A percentile compares a stretch with the other conserved stretches of the same genome.
Conservation (phyloP, 2,113 vertebrate species). For the Pituophis catenifer region DNA sequence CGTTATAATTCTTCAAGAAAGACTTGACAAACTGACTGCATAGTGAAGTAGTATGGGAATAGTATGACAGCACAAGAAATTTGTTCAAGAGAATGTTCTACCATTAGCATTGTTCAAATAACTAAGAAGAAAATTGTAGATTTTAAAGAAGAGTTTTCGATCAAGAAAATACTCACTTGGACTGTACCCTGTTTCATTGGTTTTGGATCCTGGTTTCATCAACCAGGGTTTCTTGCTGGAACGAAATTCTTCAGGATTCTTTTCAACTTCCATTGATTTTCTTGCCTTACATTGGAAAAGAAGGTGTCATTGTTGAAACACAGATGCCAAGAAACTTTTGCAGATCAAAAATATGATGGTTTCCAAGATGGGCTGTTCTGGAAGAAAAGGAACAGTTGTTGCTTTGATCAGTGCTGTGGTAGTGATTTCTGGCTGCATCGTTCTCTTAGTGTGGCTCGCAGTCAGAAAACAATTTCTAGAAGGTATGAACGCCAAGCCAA, state of each 20-base stretch:
- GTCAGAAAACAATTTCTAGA: not conserved
- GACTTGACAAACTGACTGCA: not conserved
- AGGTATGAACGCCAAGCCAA: constrained; percentile 8
- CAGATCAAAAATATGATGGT: not conserved
- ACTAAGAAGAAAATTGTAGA: not conserved
- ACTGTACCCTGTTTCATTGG: not conserved
- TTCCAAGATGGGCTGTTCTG: not conserved
- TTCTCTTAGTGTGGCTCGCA: not conserved
- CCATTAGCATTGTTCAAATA: not conserved
- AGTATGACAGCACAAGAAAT: not conserved
- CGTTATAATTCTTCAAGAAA: not conserved
- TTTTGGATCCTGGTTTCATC: not conserved
- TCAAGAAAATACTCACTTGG: not conserved
- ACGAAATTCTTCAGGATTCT: not conserved
- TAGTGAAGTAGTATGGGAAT: not conserved
- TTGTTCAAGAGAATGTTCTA: not conserved
- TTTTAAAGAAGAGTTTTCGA: not conserved
- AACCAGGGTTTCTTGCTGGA: not conserved
- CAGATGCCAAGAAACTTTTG: too few relatives aligned
- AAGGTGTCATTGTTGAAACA: not conserved
- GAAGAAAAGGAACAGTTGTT: not conserved
- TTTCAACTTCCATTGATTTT: not conserved
- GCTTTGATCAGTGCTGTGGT: constrained; percentile 7
- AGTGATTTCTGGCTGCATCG: constrained; percentile 16
- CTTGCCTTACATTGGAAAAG: not conserved